Percentiles rank a stretch among this genome's conserved stretches.
phyloP scores from a whole-genome alignment of 2,888 invertebrate species.

The Stenoptilia bipunctidactyla region DNA sequence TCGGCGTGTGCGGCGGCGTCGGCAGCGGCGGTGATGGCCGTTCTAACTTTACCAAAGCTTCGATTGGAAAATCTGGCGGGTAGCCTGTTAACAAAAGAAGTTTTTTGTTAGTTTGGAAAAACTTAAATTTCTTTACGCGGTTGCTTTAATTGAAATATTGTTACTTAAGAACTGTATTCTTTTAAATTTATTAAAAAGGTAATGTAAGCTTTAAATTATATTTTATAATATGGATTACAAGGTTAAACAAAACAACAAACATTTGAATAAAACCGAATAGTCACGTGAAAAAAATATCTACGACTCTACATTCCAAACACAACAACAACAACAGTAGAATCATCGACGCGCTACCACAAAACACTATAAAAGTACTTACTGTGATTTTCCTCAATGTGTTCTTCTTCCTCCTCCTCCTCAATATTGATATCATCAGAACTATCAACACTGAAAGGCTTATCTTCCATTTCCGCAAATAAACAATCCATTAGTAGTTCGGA shows the following conservation, averaged over 20 bases:
- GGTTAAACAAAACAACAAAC: too few relatives aligned
- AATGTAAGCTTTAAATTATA: too few relatives aligned
- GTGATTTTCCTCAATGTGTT: conserved; percentile 49
- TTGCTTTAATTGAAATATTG: too few relatives aligned
- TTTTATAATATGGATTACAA: too few relatives aligned
- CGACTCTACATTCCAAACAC: too few relatives aligned
- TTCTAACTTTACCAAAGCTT: conserved; percentile 72
- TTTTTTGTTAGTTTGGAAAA: conserved; percentile 4
- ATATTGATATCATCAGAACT: conserved; percentile 66
- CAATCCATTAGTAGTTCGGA: conserved; percentile 36
- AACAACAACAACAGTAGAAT: too few relatives aligned
- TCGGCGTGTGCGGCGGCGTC: conserved; percentile 82
- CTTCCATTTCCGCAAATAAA: conserved; percentile 54
- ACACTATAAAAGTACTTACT: conserved; percentile 37
- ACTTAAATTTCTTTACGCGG: too few relatives aligned
- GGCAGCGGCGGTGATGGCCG: conserved; percentile 74
- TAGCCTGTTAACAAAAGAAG: conserved; percentile 54
- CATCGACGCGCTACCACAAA: too few relatives aligned
- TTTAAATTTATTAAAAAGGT: too few relatives aligned
- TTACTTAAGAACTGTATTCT: too few relatives aligned
- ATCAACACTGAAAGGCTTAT: conserved; percentile 64
- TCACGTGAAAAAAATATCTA: too few relatives aligned
- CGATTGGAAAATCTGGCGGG: conserved; percentile 70
- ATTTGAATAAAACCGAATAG: too few relatives aligned
- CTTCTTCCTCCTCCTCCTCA: conserved; percentile 51